Percentiles rank a stretch among this genome's conserved stretches.
These are phyloP conservation scores for Cyphomyrus discorhynchus DNA, from an alignment of 2,113 vertebrate species.

Conservation along the genomic window DNA sequence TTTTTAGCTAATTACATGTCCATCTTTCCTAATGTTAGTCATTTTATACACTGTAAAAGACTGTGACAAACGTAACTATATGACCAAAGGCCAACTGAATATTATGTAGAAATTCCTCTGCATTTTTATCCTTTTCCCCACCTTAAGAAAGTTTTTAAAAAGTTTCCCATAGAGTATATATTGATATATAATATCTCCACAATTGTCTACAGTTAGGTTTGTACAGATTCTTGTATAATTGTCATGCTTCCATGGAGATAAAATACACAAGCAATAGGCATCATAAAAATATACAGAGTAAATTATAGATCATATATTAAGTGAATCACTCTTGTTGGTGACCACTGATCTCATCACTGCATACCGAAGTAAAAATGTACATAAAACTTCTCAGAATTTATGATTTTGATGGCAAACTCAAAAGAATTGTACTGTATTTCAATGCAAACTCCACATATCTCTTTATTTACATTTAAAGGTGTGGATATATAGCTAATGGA, in stretches of 20 bases:
- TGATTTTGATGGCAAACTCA: background rate
- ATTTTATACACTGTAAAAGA: background rate
- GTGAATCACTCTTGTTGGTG: background rate
- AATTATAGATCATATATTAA: background rate
- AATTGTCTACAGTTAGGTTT: slow-evolving; percentile 15
- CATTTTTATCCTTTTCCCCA: background rate
- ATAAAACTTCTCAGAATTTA: background rate
- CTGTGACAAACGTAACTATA: background rate
- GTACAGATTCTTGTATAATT: slow-evolving; percentile 6
- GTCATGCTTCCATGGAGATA: slow-evolving; percentile 20
- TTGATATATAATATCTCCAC: slow-evolving; percentile 5
- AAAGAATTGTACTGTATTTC: background rate
- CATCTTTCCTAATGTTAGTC: background rate
- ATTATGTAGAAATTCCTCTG: background rate
- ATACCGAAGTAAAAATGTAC: background rate
- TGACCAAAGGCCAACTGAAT: background rate
- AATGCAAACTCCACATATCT: background rate
- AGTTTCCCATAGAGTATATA: slow-evolving; percentile 8
- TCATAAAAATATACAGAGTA: slow-evolving; percentile 17
- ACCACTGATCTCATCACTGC: background rate
- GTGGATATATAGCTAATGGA: background rate
- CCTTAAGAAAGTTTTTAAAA: slow-evolving; percentile 12
- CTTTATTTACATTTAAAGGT: background rate
- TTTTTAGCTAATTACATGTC: background rate
- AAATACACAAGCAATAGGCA: slow-evolving; percentile 28